Base-by-base conservation (phyloP, 2,797 vertebrate species). In the Anabas testudineus region DNA sequence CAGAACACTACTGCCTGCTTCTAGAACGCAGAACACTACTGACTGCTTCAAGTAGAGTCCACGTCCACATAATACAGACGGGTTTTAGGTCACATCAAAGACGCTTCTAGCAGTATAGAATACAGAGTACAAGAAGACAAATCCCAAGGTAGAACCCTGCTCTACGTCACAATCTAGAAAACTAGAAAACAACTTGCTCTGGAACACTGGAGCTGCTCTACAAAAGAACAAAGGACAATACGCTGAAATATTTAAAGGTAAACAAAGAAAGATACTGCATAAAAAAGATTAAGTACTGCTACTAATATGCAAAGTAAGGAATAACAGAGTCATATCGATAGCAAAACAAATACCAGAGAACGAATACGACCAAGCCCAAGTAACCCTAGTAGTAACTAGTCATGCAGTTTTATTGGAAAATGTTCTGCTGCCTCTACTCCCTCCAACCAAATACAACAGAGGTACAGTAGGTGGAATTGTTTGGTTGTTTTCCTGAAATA, bases 1-100 rank as follows among this genome's bases (percentile, higher is more conserved):
- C 78, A 91, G 52, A 76, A 87, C 81, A 71, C 82, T 89, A 81
- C 85, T 83, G 64, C 56, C 85, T 65, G 78, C 80, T 83, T 79
- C 80, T 78, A 84, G 79, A 89, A 56, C 65, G 71, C 55, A 49
- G 55, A 56, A 24, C 22, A 56, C 15, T 10, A 10, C 10, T 12
- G 28, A 41, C 57, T n/a, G 65, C 32, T 53, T 36, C 51, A 71
- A 67, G 67, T 51, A 74, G n/a, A n/a, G n/a, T n/a, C n/a, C n/a
- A n/a, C n/a, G n/a, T n/a, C n/a, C 19, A 68, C 45, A 42, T 42
- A 16, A 18, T 14, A 48, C 34, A 24, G 46, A 36, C 26, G n/a
- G 21, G 32, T 6, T 60, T 46, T 39, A 61, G 57, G 65, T 60
- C 22, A 32, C 42, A 52, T 26, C 22, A 22, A 18, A 53, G 39